These are phyloP conservation scores for Drosophila bocqueti DNA, from an alignment of 1,140 invertebrate genomes.

Conservation along the genomic window DNA sequence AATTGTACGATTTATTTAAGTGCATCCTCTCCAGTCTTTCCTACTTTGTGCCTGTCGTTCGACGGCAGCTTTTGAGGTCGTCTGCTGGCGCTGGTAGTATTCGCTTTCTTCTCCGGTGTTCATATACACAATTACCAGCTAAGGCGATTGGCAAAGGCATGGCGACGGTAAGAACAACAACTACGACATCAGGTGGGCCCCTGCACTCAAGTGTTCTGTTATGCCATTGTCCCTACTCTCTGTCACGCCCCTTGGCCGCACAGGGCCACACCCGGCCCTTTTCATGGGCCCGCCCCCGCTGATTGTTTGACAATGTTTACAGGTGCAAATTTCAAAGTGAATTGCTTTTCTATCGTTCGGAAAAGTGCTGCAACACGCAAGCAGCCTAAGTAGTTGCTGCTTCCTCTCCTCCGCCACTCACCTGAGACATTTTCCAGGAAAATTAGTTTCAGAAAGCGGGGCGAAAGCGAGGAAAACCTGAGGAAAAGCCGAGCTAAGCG, in stretches of 20 bases:
- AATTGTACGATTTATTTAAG: background rate
- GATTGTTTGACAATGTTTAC: constrained; percentile 81
- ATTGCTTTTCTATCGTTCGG: constrained; percentile 82
- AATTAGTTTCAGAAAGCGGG: constrained; percentile 60
- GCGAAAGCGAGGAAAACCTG: constrained; percentile 14
- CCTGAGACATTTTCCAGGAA: constrained; percentile 44
- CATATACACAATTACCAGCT: constrained; percentile 82
- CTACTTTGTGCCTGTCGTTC: constrained; percentile 18
- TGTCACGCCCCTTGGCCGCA: constrained; percentile 24
- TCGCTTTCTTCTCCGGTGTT: constrained; percentile 53
- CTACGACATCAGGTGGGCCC: constrained; percentile 63
- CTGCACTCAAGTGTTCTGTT: constrained; percentile 73
- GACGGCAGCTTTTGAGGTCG: constrained; percentile 29
- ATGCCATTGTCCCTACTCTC: constrained; percentile 62
- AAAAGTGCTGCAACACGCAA: constrained; percentile 79
- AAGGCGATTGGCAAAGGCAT: constrained; percentile 75
- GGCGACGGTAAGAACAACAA: constrained; percentile 43
- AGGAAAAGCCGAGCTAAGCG: constrained; percentile 76
- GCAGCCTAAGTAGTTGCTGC: constrained; percentile 55
- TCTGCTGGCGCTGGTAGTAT: constrained; percentile 23
- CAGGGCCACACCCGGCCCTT: constrained; percentile 1
- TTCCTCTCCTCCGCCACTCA: constrained; percentile 1
- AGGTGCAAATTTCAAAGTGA: constrained; percentile 83
- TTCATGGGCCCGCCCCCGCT: constrained; percentile 22
- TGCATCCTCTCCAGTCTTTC: constrained; percentile 29